These are phyloP conservation scores for Tachina lurida DNA, from an alignment of 2,888 invertebrate species.

Conservation along the genomic window DNA sequence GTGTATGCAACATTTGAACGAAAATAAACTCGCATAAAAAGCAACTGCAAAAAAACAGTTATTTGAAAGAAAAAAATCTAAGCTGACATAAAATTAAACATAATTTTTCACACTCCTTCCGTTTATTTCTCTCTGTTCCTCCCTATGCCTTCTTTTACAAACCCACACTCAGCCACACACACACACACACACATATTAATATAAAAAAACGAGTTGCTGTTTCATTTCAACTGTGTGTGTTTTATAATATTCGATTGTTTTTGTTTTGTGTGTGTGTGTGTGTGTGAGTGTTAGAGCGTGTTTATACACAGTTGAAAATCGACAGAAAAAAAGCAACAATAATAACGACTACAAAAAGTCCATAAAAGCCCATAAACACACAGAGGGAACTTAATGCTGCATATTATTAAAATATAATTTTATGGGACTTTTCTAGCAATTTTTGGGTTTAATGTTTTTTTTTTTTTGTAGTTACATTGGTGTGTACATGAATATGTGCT, in stretches of 20 bases:
- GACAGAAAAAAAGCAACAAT: slow-evolving; percentile 9
- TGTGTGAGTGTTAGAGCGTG: slow-evolving; percentile 14
- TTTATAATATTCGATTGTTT: background rate
- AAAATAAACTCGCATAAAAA: background rate
- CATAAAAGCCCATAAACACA: slow-evolving; percentile 57
- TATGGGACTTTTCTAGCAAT: slow-evolving; percentile 48
- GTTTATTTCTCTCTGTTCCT: background rate
- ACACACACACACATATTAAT: background rate
- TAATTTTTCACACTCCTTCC: slow-evolving; percentile 3
- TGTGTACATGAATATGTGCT: background rate
- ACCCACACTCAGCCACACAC: background rate
- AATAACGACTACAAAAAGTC: slow-evolving; percentile 1
- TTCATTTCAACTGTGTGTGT: slow-evolving; percentile 3
- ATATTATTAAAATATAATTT: slow-evolving; percentile 67
- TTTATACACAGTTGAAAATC: slow-evolving; percentile 12
- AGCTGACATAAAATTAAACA: background rate
- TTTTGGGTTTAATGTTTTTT: slow-evolving; percentile 9
- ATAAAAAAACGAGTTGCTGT: background rate
- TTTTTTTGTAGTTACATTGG: background rate
- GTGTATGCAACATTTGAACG: slow-evolving; percentile 15
- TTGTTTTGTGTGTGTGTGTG: background rate
- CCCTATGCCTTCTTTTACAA: background rate
- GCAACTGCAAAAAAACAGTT: slow-evolving; percentile 5
- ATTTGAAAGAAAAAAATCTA: slow-evolving; percentile 20
- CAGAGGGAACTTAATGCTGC: slow-evolving; percentile 55